phyloP scores from a whole-genome alignment of 2,113 vertebrate species.

The Hyla sarda region DNA sequence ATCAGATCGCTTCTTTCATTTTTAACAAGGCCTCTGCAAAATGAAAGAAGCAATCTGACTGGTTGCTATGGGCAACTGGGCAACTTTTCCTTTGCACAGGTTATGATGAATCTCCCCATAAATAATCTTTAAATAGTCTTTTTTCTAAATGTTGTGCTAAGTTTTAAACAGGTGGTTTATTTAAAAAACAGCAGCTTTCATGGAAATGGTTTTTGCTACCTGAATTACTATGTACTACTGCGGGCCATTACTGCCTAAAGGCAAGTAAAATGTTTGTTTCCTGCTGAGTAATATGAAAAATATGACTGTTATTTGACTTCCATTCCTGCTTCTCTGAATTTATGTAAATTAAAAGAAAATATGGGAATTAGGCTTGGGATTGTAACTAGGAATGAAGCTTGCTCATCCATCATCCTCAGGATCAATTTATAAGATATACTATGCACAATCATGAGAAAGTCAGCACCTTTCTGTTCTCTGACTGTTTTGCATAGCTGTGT shows the following conservation, averaged over 20 bases:
- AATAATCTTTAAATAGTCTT: too few species aligned
- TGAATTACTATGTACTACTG: slow-evolving; percentile 1
- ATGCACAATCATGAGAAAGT: not conserved
- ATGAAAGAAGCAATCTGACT: too few species aligned
- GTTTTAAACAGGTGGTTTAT: slow-evolving; percentile 22
- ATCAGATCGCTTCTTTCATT: too few species aligned
- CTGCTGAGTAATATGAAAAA: slow-evolving; percentile 11
- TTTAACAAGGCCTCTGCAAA: too few species aligned
- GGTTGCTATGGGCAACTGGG: too few species aligned
- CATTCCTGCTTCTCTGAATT: not conserved
- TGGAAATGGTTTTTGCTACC: slow-evolving; percentile 9
- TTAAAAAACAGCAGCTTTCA: slow-evolving; percentile 10
- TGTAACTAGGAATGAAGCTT: slow-evolving; percentile 14
- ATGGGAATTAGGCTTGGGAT: not conserved
- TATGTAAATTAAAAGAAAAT: slow-evolving; percentile 17
- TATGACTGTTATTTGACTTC: not conserved
- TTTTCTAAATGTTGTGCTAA: too few species aligned
- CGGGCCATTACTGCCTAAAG: slow-evolving; percentile 10
- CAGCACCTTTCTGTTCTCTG: not conserved
- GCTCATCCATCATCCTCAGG: slow-evolving; percentile 39
- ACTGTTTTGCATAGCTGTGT: not conserved
- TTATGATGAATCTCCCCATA: too few species aligned
- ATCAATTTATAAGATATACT: slow-evolving; percentile 7
- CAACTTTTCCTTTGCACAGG: too few species aligned
- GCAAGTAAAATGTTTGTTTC: not conserved